These are phyloP conservation scores for Platycheirus albimanus DNA, from an alignment of 2,888 invertebrate genomes.

Conservation along the genomic window DNA sequence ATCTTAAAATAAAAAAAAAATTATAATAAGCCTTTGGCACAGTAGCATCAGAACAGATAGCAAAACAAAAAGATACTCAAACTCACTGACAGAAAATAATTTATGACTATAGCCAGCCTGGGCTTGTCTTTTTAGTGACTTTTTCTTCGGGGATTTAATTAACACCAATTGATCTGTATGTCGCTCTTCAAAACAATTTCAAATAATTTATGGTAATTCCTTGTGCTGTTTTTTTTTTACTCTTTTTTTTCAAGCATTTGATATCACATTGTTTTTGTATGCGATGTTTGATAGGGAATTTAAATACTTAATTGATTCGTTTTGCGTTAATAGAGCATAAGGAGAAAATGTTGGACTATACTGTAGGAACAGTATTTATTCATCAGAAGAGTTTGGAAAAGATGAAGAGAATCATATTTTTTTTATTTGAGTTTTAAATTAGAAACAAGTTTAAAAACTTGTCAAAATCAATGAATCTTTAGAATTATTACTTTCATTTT, in stretches of 20 bases:
- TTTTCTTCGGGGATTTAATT: constrained; percentile 82
- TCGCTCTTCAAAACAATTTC: constrained; percentile 76
- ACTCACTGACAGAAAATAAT: constrained; percentile 72
- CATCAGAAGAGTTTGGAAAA: no score
- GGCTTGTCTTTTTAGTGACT: constrained; percentile 73
- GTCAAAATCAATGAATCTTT: background rate
- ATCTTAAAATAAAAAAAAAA: constrained; percentile 2
- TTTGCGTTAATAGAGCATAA: constrained; percentile 64
- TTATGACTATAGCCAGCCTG: constrained; percentile 75
- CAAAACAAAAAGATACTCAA: constrained; percentile 17
- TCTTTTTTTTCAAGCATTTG: background rate
- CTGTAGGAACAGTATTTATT: no score
- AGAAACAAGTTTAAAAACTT: background rate
- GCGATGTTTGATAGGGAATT: constrained; percentile 34
- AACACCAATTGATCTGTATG: constrained; percentile 83
- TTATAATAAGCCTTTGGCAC: constrained; percentile 41
- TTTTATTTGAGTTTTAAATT: background rate
- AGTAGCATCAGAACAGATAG: constrained; percentile 13
- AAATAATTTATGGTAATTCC: constrained; percentile 74
- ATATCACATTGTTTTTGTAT: constrained; percentile 4
- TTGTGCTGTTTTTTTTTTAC: constrained; percentile 13
- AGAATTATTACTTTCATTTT: no score
- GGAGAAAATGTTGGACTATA: background rate
- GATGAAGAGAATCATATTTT: background rate
- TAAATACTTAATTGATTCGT: constrained; percentile 72